A percentile compares a stretch with the other conserved stretches of the same genome.
Conservation (phyloP, 2,113 vertebrate species). For the Mormyrus iriodes region DNA sequence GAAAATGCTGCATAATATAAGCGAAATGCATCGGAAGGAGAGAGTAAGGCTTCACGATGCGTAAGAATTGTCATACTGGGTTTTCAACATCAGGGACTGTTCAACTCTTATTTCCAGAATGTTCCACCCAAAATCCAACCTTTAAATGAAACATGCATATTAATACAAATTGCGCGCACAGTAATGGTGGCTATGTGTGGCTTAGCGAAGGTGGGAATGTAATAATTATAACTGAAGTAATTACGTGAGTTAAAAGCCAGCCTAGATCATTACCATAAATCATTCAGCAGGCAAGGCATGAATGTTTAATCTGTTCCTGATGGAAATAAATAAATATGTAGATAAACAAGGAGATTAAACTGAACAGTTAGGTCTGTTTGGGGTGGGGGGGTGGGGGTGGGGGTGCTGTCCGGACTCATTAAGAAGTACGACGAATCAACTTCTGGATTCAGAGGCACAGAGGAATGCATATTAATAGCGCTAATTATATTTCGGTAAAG, state of each 20-base stretch:
- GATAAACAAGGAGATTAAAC: constrained; percentile 35
- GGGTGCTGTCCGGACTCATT: neutral
- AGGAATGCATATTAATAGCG: neutral
- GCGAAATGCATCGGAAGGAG: neutral
- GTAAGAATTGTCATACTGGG: neutral
- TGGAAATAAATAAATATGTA: constrained; percentile 46
- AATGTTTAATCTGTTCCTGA: constrained; percentile 43
- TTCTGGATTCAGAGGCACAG: neutral
- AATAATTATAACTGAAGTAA: neutral
- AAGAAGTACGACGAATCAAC: neutral
- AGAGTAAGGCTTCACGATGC: neutral
- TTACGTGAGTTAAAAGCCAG: constrained; percentile 21
- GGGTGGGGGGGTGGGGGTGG: neutral
- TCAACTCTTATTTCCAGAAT: neutral
- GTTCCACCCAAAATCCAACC: neutral
- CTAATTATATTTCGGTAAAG: neutral
- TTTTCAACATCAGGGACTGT: neutral
- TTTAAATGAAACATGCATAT: neutral
- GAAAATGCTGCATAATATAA: neutral
- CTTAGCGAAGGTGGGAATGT: neutral
- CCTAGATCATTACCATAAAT: constrained; percentile 33
- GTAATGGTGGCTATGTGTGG: neutral
- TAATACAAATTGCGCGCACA: neutral
- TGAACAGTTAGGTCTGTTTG: constrained; percentile 28
- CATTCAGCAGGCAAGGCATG: constrained; percentile 35